Percentiles rank a stretch among this genome's conserved stretches.
These are phyloP conservation scores for Neomicropteryx cornuta DNA, from an alignment of 1,140 invertebrate species.

Conservation along the genomic window DNA sequence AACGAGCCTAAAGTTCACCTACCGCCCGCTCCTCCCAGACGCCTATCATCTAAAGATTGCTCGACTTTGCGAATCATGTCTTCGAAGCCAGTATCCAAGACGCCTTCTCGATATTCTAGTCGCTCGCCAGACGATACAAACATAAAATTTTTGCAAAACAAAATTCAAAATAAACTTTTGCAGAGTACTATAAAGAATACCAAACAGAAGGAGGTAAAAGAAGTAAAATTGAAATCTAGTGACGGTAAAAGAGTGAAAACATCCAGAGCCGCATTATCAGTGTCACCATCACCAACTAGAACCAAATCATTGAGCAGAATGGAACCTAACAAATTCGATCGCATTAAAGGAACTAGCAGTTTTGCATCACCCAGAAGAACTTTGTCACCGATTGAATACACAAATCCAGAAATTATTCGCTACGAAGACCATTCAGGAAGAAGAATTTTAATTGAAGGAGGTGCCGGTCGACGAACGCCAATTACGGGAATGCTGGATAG, in stretches of 20 bases:
- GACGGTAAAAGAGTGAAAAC: constrained; percentile 18
- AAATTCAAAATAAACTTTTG: constrained; percentile 43
- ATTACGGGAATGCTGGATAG: constrained; percentile 37
- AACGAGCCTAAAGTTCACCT: constrained; percentile 17
- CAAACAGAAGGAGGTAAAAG: constrained; percentile 21
- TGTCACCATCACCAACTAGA: constrained; percentile 26
- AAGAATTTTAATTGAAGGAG: constrained; percentile 32
- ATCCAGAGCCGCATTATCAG: constrained; percentile 28
- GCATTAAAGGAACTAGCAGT: constrained; percentile 29
- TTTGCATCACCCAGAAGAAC: constrained; percentile 34
- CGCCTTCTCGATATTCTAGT: constrained; percentile 16
- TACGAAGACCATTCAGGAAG: constrained; percentile 14
- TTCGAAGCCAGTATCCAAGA: constrained; percentile 28
- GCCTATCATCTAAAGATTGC: constrained; percentile 63
- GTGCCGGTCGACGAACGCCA: constrained; percentile 34
- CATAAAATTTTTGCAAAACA: constrained; percentile 44
- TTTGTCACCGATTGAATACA: constrained; percentile 31
- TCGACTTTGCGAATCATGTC: constrained; percentile 55
- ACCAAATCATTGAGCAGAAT: too few species aligned
- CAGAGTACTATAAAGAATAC: constrained; percentile 36
- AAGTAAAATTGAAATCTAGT: constrained; percentile 14
- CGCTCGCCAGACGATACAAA: constrained; percentile 31
- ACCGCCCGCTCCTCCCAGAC: constrained; percentile 55
- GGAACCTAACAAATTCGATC: too few species aligned
- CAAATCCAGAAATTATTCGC: constrained; percentile 21